Conservation (phyloP, 1,140 invertebrate genomes). For the Olivierus martensii region DNA sequence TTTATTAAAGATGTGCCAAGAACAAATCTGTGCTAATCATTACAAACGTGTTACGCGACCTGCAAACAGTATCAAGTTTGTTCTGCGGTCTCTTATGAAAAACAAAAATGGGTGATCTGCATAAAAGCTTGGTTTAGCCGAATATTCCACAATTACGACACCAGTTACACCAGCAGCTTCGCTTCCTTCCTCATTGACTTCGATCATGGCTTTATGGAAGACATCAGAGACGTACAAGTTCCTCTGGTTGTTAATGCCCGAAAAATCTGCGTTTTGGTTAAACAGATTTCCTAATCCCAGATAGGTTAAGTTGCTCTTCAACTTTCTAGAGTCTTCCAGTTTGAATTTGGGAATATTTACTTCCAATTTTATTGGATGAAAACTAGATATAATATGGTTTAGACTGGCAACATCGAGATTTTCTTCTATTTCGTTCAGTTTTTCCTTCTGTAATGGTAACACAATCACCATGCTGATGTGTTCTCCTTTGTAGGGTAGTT, state of each 20-base stretch:
- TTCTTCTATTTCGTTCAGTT: constrained; percentile 17
- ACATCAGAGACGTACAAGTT: constrained; percentile 43
- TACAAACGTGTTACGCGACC: constrained; percentile 13
- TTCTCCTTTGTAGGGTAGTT: constrained; percentile 17
- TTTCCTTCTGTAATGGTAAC: constrained; percentile 21
- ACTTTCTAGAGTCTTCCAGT: constrained; percentile 47
- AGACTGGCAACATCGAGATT: constrained; percentile 20
- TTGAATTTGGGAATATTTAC: constrained; percentile 60
- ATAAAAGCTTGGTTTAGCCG: constrained; percentile 18
- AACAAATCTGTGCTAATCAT: too few species aligned
- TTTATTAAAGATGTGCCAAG: too few species aligned
- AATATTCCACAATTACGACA: constrained; percentile 25
- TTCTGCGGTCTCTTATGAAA: constrained; percentile 8
- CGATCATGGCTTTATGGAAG: constrained; percentile 39
- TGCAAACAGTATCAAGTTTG: constrained; percentile 12
- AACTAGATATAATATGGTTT: constrained; percentile 13
- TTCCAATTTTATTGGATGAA: constrained; percentile 33
- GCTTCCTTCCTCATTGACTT: constrained; percentile 53
- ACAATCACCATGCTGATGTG: constrained; percentile 28
- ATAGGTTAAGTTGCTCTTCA: constrained; percentile 45
- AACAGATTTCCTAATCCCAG: constrained; percentile 59
- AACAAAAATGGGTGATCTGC: constrained; percentile 19
- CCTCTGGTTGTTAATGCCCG: constrained; percentile 36
- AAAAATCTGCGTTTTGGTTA: constrained; percentile 41
- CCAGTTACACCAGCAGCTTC: constrained; percentile 49